Evolutionary conservation across 2,888 invertebrate genomes (phyloP), one percentile per base, ranked within the genome.

Genomic region (Busseola fusca): DNA sequence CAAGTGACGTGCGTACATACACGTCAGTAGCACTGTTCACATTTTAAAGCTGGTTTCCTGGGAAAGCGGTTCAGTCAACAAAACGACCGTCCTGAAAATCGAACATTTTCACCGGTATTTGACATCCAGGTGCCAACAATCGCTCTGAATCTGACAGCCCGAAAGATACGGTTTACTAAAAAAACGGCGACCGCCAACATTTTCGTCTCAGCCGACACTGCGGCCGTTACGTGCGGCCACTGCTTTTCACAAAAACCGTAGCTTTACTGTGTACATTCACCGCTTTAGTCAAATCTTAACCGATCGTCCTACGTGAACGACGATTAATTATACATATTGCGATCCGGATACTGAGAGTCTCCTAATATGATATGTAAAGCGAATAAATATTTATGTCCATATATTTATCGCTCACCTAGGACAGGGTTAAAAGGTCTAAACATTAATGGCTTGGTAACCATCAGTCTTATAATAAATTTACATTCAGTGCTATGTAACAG

Each of bases 401-500:
- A 69, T 1, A 45, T 78, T 30, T 12, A 30, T 27, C 50, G 21
- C 56, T 67, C 66, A 62, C 65, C 25, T 27, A 73, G 18, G 42
- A 65, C 14, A 9, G 18, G 34, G 34, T 60, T 57, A n/a, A 9
- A 27, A 48, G 7, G 27, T 62, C 42, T 50, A 62, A 68, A 81
- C 40, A 69, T 64, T 74, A 85, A 86, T 84, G 82, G 76, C 78
- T 68, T 81, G 84, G 64, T 78, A 79, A 84, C 86, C 80, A 67
- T 91, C 92, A 91, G 92, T 91, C 91, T 92, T 91, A 88, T 87
- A 85, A 82, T 84, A 83, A 87, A 84, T 82, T 80, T 62, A 81
- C 77, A 85, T 82, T 76, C 70, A 77, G 73, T 73, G 75, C 48
- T 78, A 84, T 76, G 72, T 80, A 78, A 81, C 74, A 78, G 48